Base-by-base conservation (phyloP, 1,140 invertebrate species). In the Pseudachorutes palmiensis region DNA sequence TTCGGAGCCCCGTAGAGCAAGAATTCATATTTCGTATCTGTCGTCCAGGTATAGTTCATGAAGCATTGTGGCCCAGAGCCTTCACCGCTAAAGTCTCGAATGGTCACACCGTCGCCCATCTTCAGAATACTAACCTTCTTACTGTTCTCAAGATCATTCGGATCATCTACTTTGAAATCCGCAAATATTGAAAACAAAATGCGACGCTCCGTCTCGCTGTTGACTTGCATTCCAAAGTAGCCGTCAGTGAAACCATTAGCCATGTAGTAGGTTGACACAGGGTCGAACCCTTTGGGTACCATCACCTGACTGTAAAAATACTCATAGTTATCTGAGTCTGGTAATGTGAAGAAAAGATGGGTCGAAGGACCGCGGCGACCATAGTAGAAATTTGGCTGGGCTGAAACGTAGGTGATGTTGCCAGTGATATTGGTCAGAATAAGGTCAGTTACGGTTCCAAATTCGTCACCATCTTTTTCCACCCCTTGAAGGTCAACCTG, bases 221-320 rank as follows among this genome's bases (percentile, higher is more conserved):
- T 69, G 9, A 69, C 68, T 51, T 69, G 68, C 26, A 67, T 62
- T 12, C 68, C 68, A 30, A 69, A 69, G 33, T 69, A 69, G 26
- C 68, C 68, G n/a, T 60, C 58, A 32, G n/a, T 3, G 49, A 69
- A 67, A 24, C 64, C 68, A 9, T 29, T 58, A 2, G 68, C 68
- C n/a, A 32, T 49, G 30, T 62, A 69, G 45, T 69, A 69, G 2
- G 68, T 30, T 5, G 59, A 57, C 24, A 69, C 48, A 1, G 58
- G 29, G 49, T 69, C 68, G 30, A 62, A 45, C 19, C 58, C 64
- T 29, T 14, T 32, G 16, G 68, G 68, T 12, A 61, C 59, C 12
- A n/a, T n/a, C n/a, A n/a, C n/a, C n/a, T n/a, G n/a, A 49, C 61
- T 69, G 45, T 69, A 69, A 28, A 69, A 69, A 62, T 69, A 69